Conservation (phyloP, 2,113 vertebrate species). For the Ursus arctos region DNA sequence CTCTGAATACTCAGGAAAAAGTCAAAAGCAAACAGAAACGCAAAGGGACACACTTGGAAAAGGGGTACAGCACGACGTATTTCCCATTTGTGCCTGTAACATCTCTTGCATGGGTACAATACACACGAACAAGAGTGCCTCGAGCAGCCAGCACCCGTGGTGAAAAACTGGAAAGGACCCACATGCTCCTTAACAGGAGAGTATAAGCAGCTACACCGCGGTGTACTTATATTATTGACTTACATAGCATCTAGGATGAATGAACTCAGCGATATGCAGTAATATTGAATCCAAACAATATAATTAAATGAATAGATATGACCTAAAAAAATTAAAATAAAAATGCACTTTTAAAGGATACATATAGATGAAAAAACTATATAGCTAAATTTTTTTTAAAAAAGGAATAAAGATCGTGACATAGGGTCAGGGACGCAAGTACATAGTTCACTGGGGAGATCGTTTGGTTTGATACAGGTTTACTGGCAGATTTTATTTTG, state of each 20-base stretch:
- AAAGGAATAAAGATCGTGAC: neutral
- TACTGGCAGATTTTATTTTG: neutral
- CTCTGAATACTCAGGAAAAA: neutral
- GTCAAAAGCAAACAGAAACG: conserved; percentile 3
- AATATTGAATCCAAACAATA: neutral
- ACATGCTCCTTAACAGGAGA: neutral
- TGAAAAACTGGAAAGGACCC: neutral
- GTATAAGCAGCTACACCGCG: neutral
- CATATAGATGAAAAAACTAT: neutral
- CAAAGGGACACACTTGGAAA: neutral
- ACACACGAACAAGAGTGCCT: neutral
- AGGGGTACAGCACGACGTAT: neutral
- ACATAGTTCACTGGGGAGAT: neutral
- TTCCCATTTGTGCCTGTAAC: neutral
- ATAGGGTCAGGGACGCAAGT: neutral
- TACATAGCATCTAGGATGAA: neutral
- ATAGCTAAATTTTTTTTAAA: neutral
- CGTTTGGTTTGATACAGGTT: neutral
- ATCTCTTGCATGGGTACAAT: neutral
- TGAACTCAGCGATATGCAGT: neutral
- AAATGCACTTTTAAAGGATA: neutral
- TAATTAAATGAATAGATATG: neutral
- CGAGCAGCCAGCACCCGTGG: neutral
- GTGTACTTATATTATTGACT: neutral
- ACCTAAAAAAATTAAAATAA: neutral